Base-by-base conservation (phyloP, 2,888 invertebrate species). In the Phasia obesa region DNA sequence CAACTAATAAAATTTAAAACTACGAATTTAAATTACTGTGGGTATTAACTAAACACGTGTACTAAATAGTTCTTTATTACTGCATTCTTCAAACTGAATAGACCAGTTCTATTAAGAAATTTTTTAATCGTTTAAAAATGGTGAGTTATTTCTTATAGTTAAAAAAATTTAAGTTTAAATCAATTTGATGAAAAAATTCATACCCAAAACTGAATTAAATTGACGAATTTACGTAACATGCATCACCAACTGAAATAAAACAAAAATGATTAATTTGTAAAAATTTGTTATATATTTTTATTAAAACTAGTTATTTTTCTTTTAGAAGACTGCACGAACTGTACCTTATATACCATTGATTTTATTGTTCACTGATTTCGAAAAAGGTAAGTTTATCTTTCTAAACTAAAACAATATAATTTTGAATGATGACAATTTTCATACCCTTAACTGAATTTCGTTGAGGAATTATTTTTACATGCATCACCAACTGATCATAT, bases 401-500 rank as follows among this genome's bases (percentile, higher is more conserved):
- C n/a, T n/a, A n/a, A n/a, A n/a, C n/a, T n/a, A n/a, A n/a, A n/a
- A n/a, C n/a, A n/a, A n/a, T n/a, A 25, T 44, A 19, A 2, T 55
- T 38, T 71, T 65, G 23, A 70, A 19, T 87, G 87, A 87, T 86
- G 87, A 88, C 42, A 86, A 55, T 17, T 62, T 74, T 86, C 87
- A 87, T 87, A 87, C 69, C 59, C 59, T 73, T 44, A 65, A 53
- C 86, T 84, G 86, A 88, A 6, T 35, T 83, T 84, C 83, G 31
- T 75, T 87, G 86, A 85, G 84, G 87, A 87, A 86, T 80, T 84
- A 65, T 31, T 85, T 73, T 71, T 13, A 86, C 87, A 87, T 88
- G 88, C 87, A 87, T 82, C 87, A 88, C 88, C 88, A 88, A 87
- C 88, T 88, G 88, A 88, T 27, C 17, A 31, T 47, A 35, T 9